These are phyloP conservation scores for Melanostoma scalare DNA, from an alignment of 2,888 invertebrate genomes.

Conservation along the genomic window DNA sequence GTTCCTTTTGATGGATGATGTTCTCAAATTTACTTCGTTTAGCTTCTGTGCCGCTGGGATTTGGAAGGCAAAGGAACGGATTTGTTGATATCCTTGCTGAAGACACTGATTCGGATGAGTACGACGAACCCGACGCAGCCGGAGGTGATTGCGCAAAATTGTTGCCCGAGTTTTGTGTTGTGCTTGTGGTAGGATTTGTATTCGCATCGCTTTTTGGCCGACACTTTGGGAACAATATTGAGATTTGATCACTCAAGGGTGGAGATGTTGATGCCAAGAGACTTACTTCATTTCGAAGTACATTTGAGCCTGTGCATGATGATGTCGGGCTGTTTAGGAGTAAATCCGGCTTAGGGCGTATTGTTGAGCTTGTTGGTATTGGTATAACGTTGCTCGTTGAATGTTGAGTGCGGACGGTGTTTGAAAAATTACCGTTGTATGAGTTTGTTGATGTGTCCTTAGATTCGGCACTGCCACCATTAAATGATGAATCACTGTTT, in stretches of 20 bases:
- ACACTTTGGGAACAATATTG: conserved; percentile 93
- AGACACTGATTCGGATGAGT: conserved; percentile 81
- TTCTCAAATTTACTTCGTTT: conserved; percentile 56
- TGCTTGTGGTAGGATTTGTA: conserved; percentile 80
- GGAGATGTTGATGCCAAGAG: conserved; percentile 83
- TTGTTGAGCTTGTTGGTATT: conserved; percentile 73
- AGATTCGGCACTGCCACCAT: conserved; percentile 47
- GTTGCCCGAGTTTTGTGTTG: conserved; percentile 76
- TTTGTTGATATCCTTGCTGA: conserved; percentile 81
- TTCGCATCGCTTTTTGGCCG: conserved; percentile 86
- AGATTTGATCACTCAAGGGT: conserved; percentile 88
- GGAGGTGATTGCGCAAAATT: conserved; percentile 80
- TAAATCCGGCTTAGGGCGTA: conserved; percentile 61
- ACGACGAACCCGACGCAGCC: conserved; percentile 80
- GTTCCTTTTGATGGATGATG: conserved; percentile 42
- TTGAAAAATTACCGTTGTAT: conserved; percentile 52
- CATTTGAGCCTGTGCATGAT: conserved; percentile 56
- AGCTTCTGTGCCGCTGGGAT: conserved; percentile 50
- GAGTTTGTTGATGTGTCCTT: conserved; percentile 54
- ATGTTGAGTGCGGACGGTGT: conserved; percentile 37
- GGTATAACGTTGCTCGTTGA: conserved; percentile 74
- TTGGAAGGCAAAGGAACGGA: conserved; percentile 79
- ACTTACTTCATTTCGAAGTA: conserved; percentile 73
- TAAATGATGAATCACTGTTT: conserved; percentile 37
- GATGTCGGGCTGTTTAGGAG: conserved; percentile 61